These are phyloP conservation scores for Anoura caudifer DNA, from an alignment of 2,113 vertebrate species.

Conservation along the genomic window DNA sequence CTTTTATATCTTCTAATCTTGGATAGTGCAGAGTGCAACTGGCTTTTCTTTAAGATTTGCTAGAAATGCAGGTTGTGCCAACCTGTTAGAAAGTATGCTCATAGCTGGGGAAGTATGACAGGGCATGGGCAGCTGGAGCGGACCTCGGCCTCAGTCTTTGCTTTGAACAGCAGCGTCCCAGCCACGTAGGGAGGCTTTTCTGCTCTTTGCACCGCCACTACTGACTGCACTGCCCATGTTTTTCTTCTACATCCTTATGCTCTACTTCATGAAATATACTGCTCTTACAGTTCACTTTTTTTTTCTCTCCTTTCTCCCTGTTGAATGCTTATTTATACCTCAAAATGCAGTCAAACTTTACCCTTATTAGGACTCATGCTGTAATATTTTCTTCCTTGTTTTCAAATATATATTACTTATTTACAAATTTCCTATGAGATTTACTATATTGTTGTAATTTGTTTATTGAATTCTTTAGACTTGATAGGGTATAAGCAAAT, in stretches of 20 bases:
- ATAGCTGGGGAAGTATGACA: not conserved
- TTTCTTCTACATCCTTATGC: not conserved
- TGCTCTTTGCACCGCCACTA: not conserved
- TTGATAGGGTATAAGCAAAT: not conserved
- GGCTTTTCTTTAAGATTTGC: not conserved
- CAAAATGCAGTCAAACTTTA: not conserved
- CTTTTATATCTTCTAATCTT: not conserved
- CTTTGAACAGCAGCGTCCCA: not conserved
- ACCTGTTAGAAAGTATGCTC: not conserved
- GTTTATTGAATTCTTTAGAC: not conserved
- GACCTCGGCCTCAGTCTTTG: not conserved
- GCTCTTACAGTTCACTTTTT: not conserved
- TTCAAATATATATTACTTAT: not conserved
- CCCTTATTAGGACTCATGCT: not conserved
- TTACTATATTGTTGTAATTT: not conserved
- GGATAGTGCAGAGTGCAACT: not conserved
- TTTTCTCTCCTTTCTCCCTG: not conserved
- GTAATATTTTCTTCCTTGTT: not conserved
- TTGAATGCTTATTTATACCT: not conserved
- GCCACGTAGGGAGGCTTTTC: fast-evolving
- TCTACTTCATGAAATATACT: not conserved
- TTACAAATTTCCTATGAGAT: not conserved
- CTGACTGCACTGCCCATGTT: not conserved
- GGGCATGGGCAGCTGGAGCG: not conserved
- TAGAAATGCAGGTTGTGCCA: not conserved